Percentiles rank a stretch among this genome's conserved stretches.
Conservation (phyloP, 2,797 vertebrate species). For the Gallirallus australis region DNA sequence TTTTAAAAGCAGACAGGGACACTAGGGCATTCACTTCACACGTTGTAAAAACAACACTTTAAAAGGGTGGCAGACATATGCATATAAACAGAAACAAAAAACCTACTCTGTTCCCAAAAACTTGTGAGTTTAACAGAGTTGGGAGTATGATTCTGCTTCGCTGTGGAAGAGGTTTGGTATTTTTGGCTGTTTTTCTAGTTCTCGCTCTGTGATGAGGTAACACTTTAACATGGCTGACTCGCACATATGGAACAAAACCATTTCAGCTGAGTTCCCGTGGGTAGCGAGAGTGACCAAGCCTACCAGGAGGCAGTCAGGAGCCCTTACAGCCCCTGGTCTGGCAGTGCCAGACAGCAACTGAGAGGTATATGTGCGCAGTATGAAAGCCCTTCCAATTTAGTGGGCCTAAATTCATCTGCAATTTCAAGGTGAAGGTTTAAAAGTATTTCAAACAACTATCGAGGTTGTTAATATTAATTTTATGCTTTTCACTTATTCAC, state of each 20-base stretch:
- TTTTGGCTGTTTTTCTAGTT: neutral
- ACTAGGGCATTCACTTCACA: slow-evolving; percentile 61
- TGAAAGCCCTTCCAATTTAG: neutral
- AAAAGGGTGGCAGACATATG: slow-evolving; percentile 41
- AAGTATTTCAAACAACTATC: neutral
- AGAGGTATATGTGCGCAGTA: neutral
- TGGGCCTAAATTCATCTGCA: neutral
- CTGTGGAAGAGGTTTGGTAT: neutral
- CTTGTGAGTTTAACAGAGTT: neutral
- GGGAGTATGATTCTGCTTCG: neutral
- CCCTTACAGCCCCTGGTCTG: neutral
- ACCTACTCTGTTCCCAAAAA: neutral
- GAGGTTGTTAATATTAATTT: neutral
- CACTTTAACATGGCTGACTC: neutral
- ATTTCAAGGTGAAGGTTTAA: neutral
- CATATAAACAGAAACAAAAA: neutral
- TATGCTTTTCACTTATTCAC: neutral
- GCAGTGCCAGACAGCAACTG: neutral
- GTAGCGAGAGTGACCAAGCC: slow-evolving; percentile 9
- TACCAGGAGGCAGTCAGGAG: slow-evolving; percentile 58
- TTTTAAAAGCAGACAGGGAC: slow-evolving; percentile 59
- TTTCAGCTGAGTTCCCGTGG: neutral
- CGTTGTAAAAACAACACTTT: slow-evolving; percentile 66
- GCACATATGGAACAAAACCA: neutral
- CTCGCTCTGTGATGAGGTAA: neutral